phyloP scores from a whole-genome alignment of 2,113 vertebrate genomes.

The Vireo altiloquus region DNA sequence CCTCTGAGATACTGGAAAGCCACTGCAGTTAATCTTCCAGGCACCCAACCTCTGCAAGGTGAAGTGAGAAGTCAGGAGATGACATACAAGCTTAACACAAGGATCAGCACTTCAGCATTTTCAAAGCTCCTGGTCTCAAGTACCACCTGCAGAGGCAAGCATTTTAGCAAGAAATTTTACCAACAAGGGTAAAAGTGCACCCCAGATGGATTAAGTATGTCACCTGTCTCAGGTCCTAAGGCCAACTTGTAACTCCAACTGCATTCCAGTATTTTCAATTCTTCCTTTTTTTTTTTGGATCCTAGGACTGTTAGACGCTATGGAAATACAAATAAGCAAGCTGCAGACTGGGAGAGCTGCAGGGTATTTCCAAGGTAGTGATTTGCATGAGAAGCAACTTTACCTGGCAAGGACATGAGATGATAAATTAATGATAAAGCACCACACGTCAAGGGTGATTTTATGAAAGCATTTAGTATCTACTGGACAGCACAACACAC shows the following conservation, averaged over 20 bases:
- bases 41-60: neutral
- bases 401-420: neutral
- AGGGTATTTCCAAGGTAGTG: accelerated
- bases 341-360: neutral
- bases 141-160: neutral
- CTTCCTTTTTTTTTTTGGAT: neutral
- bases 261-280: neutral
- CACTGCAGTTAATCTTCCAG: neutral
- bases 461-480: neutral
- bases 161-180: neutral
- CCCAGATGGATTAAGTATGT: neutral
- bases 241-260: neutral
- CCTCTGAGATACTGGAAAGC: neutral
- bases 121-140: neutral
- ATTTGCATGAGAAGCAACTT: neutral
- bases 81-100: neutral
- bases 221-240: neutral
- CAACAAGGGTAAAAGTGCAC: neutral
- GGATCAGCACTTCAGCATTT: neutral
- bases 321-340: neutral
- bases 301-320: neutral
- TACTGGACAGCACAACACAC: neutral
- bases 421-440: neutral
- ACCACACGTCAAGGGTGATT: neutral
- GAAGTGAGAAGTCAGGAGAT: neutral